A percentile compares a stretch with the other conserved stretches of the same genome.
These are phyloP conservation scores for Paraescarpia echinospica DNA, from an alignment of 1,140 invertebrate genomes.

Conservation along the genomic window DNA sequence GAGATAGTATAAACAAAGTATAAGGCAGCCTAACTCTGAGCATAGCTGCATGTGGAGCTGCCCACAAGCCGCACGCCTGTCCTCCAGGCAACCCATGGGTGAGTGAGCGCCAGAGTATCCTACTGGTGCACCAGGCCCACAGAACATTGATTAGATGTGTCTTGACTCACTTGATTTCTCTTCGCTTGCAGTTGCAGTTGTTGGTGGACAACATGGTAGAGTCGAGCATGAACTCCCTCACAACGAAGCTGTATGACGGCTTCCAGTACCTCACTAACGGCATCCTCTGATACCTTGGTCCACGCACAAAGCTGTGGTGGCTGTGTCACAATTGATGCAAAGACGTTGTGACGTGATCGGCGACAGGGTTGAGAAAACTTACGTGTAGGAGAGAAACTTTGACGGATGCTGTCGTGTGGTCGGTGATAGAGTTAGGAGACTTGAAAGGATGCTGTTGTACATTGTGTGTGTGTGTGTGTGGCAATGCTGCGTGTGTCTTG, in stretches of 20 bases:
- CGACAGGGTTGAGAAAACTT: not conserved
- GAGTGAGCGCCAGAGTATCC: too few relatives aligned
- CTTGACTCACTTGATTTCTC: not conserved
- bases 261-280: conserved; percentile 99
- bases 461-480: not conserved
- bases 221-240: conserved; percentile 90
- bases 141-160: too few relatives aligned
- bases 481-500: not conserved
- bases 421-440: not conserved
- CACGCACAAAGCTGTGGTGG: not conserved
- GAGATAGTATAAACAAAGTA: too few relatives aligned
- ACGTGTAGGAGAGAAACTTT: too few relatives aligned
- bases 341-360: not conserved
- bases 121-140: too few relatives aligned
- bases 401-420: too few relatives aligned
- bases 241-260: conserved; percentile 96
- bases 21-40: too few relatives aligned
- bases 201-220: conserved; percentile 92
- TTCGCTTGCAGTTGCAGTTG: conserved; percentile 70
- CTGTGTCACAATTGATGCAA: not conserved
- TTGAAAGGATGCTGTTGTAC: not conserved
- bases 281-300: conserved; percentile 65
- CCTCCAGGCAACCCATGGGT: too few relatives aligned
- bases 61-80: too few relatives aligned
- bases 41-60: too few relatives aligned